Base-by-base conservation (phyloP, 2,888 invertebrate genomes). In the Pyrrhia umbra region DNA sequence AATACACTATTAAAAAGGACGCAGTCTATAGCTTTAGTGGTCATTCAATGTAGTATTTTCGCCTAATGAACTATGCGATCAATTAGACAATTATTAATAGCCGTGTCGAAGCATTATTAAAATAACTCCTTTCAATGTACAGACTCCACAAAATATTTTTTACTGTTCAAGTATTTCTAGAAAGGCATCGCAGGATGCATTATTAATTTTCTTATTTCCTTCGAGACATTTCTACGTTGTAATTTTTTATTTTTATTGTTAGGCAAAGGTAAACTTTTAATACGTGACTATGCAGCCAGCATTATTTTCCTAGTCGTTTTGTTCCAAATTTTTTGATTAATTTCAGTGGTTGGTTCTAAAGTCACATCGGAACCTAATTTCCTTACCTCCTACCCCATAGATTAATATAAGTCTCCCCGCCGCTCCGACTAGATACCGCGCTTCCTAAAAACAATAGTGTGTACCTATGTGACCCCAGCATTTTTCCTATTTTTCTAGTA, bases 11-110 rank as follows among this genome's bases (percentile, higher is more conserved):
- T 37, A 68, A 69, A 54, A 54, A 49, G 15, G n/a, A 13, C 6
- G 2, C 16, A 56, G 61, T 65, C 47, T 16, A 21, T 0, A 59
- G 58, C 58, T 39, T 55, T 4, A 18, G 61, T 63, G 13, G 75
- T 68, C 30, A 9, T 50, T 63, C 49, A 64, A 58, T 56, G 70
- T 77, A 67, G 49, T 81, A 82, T 83, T 80, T 84, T 84, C 51
- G 70, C 76, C 70, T 83, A 84, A 86, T 85, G 74, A 75, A 75
- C 81, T 84, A 80, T 79, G 80, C 81, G 75, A 84, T 87, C 85
- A 86, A 88, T 86, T 85, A 87, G 79, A 84, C 77, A 87, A 84
- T 84, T 81, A 83, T 84, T 81, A 75, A 74, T 66, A 67, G 64
- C 51, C 67, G 68, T 71, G 76, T 73, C 73, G 78, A 75, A 64